Evolutionary conservation across 2,797 vertebrate species (phyloP).

Genomic region (Myotis findleyi): DNA sequence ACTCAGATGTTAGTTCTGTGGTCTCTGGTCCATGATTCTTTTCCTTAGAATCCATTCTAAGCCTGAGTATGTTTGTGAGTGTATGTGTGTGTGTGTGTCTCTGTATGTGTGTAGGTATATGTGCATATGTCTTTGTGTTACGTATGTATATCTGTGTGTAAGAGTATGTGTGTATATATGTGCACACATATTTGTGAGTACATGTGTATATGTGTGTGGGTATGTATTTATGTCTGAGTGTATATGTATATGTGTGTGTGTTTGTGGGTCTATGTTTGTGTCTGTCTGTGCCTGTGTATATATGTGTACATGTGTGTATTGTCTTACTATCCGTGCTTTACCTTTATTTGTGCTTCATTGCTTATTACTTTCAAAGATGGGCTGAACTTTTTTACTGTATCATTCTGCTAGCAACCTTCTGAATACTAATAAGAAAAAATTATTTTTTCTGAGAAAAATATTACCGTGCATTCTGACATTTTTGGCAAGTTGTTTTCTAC

Average conservation of each 20-base stretch:
- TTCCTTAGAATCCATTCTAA: neutral
- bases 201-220: neutral
- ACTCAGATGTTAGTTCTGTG: neutral
- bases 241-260: too few relatives aligned
- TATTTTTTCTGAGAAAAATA: constrained; percentile 71
- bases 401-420: constrained; percentile 42
- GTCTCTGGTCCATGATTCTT: neutral
- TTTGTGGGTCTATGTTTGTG: neutral
- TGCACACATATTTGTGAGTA: too few relatives aligned
- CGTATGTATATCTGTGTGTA: neutral
- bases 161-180: neutral
- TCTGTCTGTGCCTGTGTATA: too few relatives aligned
- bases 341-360: neutral
- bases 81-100: too few relatives aligned
- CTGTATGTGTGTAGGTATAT: too few relatives aligned
- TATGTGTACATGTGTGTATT: neutral
- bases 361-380: constrained; percentile 52
- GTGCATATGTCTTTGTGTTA: too few relatives aligned
- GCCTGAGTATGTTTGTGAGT: neutral
- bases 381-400: constrained; percentile 43
- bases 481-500: constrained; percentile 75
- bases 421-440: constrained; percentile 66
- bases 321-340: neutral
- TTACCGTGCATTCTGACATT: constrained; percentile 55
- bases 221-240: neutral